Evolutionary conservation across 2,113 vertebrate genomes (phyloP), one percentile per base, ranked within the genome.

Genomic region (Gymnobelideus leadbeateri): DNA sequence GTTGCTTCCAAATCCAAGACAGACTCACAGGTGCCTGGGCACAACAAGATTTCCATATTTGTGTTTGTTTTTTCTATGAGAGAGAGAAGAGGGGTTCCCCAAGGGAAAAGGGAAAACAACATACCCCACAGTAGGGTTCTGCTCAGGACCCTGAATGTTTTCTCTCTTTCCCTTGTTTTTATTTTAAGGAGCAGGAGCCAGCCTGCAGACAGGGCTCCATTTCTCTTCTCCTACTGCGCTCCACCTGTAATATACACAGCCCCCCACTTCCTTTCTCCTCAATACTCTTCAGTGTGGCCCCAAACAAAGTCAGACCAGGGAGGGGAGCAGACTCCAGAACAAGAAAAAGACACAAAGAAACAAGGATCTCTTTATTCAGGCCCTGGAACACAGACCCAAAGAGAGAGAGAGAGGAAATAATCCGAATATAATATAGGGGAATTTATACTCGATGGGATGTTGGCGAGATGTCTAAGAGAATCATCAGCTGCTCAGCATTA

Each of bases 61-160:
- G 24, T 97, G 96, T 97, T 97, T 97, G 91, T 95, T 95, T 94
- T 97, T 96, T 96, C 96, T 28, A 0, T 96, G 94, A 96, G 97
- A 95, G 95, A 95, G 57, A n/a, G 97, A 90, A 93, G 89, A 61
- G 94, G 89, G 92, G 68, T 89, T 91, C 95, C 94, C 96, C 94
- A 91, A 89, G 89, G 94, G 77, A 84, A 51, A 55, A 94, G 90
- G 31, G 2, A 94, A 96, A 93, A 95, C 51, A 97, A 54, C 89
- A 91, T 16, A 89, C 51, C 61, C 89, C 92, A 55, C 91, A 50
- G 12, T 89, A 61, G 54, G 37, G 89, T 55, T 90, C 57, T 95
- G 28, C 46, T 91, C 26, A 91, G 50, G 28, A 52, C 37, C 51
- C 37, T 92, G 53, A 77, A 95, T 97, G 95, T 97, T 98, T 98